Percentiles rank a stretch among this genome's conserved stretches.
These are phyloP conservation scores for Pavo muticus DNA, from an alignment of 2,113 vertebrate genomes.

Conservation along the genomic window DNA sequence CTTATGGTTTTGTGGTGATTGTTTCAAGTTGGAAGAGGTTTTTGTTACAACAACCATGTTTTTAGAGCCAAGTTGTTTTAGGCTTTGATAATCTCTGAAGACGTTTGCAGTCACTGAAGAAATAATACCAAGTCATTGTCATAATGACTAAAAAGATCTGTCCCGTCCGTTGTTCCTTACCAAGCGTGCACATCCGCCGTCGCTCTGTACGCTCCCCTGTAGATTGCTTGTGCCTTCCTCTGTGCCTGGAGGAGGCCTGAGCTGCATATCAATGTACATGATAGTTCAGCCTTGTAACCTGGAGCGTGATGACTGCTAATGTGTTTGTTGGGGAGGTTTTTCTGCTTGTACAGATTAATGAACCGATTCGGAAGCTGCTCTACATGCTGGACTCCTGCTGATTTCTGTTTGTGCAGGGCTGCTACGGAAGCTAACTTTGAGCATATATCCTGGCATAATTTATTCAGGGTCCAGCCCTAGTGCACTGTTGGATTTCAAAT, in stretches of 20 bases:
- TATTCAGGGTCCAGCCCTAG: constrained; percentile 2
- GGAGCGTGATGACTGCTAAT: constrained; percentile 37
- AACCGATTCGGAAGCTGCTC: not conserved
- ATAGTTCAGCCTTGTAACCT: constrained; percentile 39
- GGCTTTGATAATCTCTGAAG: not conserved
- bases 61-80: not conserved
- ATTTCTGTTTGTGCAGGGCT: constrained; percentile 36
- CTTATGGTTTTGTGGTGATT: not conserved
- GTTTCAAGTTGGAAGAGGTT: not conserved
- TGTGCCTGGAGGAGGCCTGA: not conserved
- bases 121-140: not conserved
- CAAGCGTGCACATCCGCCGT: fast-evolving
- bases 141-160: not conserved
- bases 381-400: constrained; percentile 32
- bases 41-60: not conserved
- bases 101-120: not conserved
- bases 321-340: constrained; percentile 54
- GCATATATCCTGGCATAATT: constrained; percentile 10
- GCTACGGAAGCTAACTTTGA: constrained; percentile 22
- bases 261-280: constrained; percentile 35
- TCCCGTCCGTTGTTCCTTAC: not conserved
- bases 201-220: not conserved
- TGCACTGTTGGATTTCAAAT: not conserved
- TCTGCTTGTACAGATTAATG: constrained; percentile 66
- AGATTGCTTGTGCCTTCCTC: not conserved